These are phyloP conservation scores for Eristalis arbustorum DNA, from an alignment of 2,888 invertebrate species.

Conservation along the genomic window DNA sequence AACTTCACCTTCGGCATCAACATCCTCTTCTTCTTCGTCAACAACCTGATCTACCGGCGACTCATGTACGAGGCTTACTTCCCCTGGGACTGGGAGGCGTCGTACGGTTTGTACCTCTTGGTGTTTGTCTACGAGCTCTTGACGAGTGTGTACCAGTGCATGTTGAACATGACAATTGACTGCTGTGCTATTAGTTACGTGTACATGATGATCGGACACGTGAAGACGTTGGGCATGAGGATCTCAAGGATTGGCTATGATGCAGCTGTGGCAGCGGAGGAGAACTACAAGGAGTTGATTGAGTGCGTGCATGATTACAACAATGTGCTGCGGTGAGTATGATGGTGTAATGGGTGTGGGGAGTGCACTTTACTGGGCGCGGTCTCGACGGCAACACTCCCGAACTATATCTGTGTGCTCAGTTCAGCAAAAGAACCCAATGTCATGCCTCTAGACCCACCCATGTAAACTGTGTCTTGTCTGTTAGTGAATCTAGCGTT, in stretches of 20 bases:
- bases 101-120: conserved; percentile 47
- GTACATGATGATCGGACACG: conserved; percentile 68
- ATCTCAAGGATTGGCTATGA: conserved; percentile 71
- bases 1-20: conserved; percentile 49
- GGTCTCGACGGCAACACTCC: too few relatives aligned
- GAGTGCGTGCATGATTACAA: conserved; percentile 71
- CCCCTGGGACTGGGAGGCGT: conserved; percentile 60
- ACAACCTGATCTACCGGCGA: conserved; percentile 50
- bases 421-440: too few relatives aligned
- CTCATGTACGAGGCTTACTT: conserved; percentile 70
- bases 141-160: conserved; percentile 19
- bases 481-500: too few relatives aligned
- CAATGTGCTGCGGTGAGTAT: conserved; percentile 71
- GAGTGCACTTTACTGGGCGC: background rate
- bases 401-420: too few relatives aligned
- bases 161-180: conserved; percentile 70
- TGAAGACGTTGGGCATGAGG: conserved; percentile 67
- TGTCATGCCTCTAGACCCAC: too few relatives aligned
- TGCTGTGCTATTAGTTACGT: conserved; percentile 70
- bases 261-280: background rate
- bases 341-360: background rate
- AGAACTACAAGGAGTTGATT: conserved; percentile 71
- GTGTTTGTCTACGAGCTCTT: conserved; percentile 57
- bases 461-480: too few relatives aligned
- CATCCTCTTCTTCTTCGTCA: conserved; percentile 48